Conservation (phyloP, 2,797 vertebrate species). For the Epinephelus malabaricus region DNA sequence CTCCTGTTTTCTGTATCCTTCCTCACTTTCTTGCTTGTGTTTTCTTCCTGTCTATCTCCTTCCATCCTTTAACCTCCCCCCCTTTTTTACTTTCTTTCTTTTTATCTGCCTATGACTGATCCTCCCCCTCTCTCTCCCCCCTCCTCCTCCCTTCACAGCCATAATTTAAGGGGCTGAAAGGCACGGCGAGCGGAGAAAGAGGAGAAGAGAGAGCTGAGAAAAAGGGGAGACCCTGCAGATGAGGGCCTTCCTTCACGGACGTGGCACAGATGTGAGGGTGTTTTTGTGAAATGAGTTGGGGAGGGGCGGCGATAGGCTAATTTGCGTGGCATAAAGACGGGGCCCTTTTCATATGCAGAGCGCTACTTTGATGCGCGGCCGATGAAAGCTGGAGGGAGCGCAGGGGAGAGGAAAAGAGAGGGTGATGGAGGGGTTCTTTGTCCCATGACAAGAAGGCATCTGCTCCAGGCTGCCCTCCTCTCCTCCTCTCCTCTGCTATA, state of each 20-base stretch:
- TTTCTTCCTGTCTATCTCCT: conserved; percentile 37
- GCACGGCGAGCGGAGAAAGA: conserved; percentile 81
- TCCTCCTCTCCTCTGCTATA: conserved; percentile 63
- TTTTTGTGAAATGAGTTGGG: conserved; percentile 84
- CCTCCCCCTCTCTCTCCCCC: conserved; percentile 31
- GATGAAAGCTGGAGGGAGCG: conserved; percentile 82
- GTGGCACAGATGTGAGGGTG: conserved; percentile 89
- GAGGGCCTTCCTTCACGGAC: conserved; percentile 83
- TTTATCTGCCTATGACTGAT: conserved; percentile 64
- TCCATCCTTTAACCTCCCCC: conserved; percentile 20
- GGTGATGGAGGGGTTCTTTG: conserved; percentile 86
- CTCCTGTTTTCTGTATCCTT: conserved; percentile 42
- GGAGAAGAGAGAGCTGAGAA: conserved; percentile 68
- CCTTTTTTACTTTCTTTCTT: conserved; percentile 30
- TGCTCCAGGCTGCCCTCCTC: conserved; percentile 79
- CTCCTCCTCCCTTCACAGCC: conserved; percentile 66
- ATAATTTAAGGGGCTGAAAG: conserved; percentile 88
- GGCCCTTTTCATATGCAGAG: conserved; percentile 91
- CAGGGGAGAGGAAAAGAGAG: conserved; percentile 75
- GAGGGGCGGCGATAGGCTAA: conserved; percentile 87
- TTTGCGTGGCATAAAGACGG: conserved; percentile 85
- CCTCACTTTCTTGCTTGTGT: conserved; percentile 49
- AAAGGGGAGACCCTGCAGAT: conserved; percentile 81
- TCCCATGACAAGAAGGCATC: conserved; percentile 91
- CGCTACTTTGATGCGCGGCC: conserved; percentile 88